Evolutionary conservation across 2,113 vertebrate genomes (phyloP).

Genomic region (Athene noctua): DNA sequence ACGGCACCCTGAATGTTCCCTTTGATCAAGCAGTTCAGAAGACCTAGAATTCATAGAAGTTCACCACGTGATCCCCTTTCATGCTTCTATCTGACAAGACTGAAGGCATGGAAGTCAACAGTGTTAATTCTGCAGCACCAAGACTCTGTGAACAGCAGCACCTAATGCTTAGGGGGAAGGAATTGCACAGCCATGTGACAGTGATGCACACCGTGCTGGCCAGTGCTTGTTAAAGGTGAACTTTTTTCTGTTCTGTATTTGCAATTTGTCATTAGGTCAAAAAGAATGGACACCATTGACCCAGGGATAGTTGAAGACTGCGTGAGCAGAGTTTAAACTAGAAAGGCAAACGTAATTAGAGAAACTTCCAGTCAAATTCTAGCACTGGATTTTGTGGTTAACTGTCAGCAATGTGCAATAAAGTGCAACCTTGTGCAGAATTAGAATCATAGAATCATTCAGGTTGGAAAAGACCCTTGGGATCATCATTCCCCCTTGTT

Average conservation of each 20-base stretch:
- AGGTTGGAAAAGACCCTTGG: no score
- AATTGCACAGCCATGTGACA: not conserved
- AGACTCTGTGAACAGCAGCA: not conserved
- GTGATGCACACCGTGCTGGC: not conserved
- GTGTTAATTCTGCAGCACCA: not conserved
- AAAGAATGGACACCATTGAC: not conserved
- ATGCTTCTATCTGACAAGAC: not conserved
- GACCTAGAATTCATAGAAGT: not conserved
- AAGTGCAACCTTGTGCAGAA: not conserved
- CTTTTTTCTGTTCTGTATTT: not conserved
- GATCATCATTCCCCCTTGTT: no score
- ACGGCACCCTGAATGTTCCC: not conserved
- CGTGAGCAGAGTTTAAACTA: not conserved
- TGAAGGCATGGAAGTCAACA: not conserved
- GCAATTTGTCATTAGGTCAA: not conserved
- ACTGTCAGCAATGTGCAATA: fast-evolving
- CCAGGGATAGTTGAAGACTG: not conserved
- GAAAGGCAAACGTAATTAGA: not conserved
- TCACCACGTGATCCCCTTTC: not conserved
- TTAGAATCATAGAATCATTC: no score
- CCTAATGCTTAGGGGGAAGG: fast-evolving
- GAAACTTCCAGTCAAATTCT: not conserved
- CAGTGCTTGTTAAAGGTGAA: not conserved
- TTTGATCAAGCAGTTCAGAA: not conserved
- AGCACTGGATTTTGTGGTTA: not conserved